Base-by-base conservation (phyloP, 2,113 vertebrate genomes). In the Leptobrachium leishanense region DNA sequence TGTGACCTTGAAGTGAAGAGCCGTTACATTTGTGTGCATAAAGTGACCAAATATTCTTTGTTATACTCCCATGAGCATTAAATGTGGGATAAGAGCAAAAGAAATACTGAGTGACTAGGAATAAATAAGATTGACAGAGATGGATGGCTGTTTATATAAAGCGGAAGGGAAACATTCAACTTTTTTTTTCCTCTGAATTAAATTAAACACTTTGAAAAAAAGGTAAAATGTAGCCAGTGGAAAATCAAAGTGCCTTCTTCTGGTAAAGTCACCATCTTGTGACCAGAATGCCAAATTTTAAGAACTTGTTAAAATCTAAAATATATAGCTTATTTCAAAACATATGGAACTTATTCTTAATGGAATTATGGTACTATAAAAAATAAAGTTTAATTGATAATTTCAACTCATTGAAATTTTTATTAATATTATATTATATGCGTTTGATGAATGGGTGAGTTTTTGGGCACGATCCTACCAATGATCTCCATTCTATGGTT, bases 101-200 rank as follows among this genome's bases (percentile, higher is more conserved):
- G 55, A 59, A 77, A 75, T 8, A 11, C 43, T 54, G 63, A 67
- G 5, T 69, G 53, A 74, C 74, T 72, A 81, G 69, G 65, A 68
- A 46, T 59, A 74, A 63, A 55, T 55, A 81, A 53, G 42, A 77
- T 41, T 69, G 44, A 8, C 15, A 77, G 0, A 20, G 64, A 64
- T 68, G 20, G 55, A n/a, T 83, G 44, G 79, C 2, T 63, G 46
- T 83, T 84, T 82, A 46, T 63, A 40, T 39, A 40, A 79, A 77
- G 53, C 5, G 40, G 71, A 7, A 55, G 43, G 41, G 40, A 63
- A 84, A 76, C 2, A 5, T 40, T 77, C 76, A 72, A 31, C 39
- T 9, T n/a, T 57, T 50, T 9, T n/a, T 57, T 50, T 57, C 59
- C 57, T 43, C 67, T 20, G 15, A 43, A 39, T 85, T 76, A 39